Base-by-base conservation (phyloP, 2,113 vertebrate species). In the Halcyon senegalensis region DNA sequence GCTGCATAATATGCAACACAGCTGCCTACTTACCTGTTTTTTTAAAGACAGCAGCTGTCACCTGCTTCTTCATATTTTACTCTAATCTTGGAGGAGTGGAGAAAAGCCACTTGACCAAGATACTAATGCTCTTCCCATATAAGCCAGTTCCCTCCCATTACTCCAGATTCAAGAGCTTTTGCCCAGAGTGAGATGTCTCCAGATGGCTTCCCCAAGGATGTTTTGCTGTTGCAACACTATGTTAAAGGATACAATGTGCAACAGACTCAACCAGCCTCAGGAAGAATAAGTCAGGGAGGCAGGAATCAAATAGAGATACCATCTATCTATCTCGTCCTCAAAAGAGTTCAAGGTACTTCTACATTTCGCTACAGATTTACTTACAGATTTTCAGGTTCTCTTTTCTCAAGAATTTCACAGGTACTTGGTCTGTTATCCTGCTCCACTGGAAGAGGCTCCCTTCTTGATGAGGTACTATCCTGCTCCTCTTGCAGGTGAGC, bases 321-420 rank as follows among this genome's bases (percentile, higher is more conserved):
- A 59, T 8, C 19, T 37, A 59, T 30, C 33, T 6, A 25, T 8
- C 15, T 68, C 60, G 33, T 37, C 5, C 15, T 73, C 58, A 41
- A 16, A 16, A 0, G 1, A 59, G 23, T 78, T 89, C 39, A 64
- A 94, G n/a, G 23, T 39, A 24, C 39, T 84, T 50, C 73, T 59
- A 70, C 48, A 58, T 78, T 70, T 24, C 81, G 10, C 35, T 72
- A 43, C 5, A 44, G 9, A 67, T 88, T 89, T 83, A 97, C 97
- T 97, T 87, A 97, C 97, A 3, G 58, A 44, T 14, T 92, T 74
- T 37, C 11, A 13, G 30, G 41, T 35, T 92, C 89, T 44, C 27
- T 81, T 64, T 64, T 53, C 56, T 84, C 76, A 31, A 20, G 33
- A 43, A 20, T n/a, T 67, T 89, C 91, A 89, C 28, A 20, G 63